Evolutionary conservation across 2,797 vertebrate species (phyloP), one percentile per base, ranked within the genome.

Genomic region (Arctocebus calabarensis): DNA sequence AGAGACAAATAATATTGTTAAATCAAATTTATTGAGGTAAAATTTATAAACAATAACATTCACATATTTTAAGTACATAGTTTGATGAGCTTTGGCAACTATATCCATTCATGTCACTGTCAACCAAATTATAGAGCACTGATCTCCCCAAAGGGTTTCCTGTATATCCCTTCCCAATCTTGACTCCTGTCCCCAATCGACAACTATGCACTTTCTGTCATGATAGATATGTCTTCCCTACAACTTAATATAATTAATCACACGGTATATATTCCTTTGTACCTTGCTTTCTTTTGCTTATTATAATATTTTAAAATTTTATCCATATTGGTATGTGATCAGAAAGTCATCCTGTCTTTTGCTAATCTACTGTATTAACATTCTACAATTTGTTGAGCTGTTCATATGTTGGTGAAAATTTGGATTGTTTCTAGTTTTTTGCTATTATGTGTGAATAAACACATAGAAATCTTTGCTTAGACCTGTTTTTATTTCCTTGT

Each of bases 1-100:
- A 75, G 75, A 94, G n/a, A 82, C 13, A 91, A 81, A 90, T 71
- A 7, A 43, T 55, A 71, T 62, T 85, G 64, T 75, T 29, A n/a
- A 79, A 29, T 79, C 23, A 37, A 59, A 32, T 59, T 55, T 34
- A 82, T 48, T 83, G 11, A 48, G 7, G 12, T 66, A 25, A 10
- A 66, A 66, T 48, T 34, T 34, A 68, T 29, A 71, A 59, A 61
- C 61, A 88, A 66, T 45, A 45, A n/a, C 61, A 70, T 34, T 70
- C 32, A 81, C 16, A 29, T 37, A 68, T 79, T 81, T 78, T 29
- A 64, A 85, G 32, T 29, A 23, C 25, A 62, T 7, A 57, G 0
- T 64, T 43, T 32, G 34, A 17, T 45, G 29, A 45, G 9, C 68
- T 77, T n/a, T 34, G 32, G 55, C 48, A 55, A 77, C 48, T 77